Evolutionary conservation across 2,113 vertebrate genomes (phyloP).

Genomic region (Rhynchopsitta pachyrhyncha): DNA sequence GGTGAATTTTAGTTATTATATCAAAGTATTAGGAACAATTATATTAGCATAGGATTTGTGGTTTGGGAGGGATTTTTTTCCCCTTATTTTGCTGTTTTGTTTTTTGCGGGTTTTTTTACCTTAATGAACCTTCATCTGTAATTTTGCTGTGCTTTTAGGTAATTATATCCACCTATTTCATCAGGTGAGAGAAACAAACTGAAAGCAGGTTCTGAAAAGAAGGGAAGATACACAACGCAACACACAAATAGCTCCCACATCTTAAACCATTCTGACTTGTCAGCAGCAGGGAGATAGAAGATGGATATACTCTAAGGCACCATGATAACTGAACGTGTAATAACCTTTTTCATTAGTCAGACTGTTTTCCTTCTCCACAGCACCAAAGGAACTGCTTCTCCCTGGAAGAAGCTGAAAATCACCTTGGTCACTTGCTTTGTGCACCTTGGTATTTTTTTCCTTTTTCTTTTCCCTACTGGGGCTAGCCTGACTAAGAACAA

Average conservation of each 20-base stretch:
- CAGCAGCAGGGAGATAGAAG: neutral
- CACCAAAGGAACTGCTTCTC: neutral
- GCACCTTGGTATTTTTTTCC: neutral
- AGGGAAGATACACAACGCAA: neutral
- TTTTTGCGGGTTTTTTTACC: neutral
- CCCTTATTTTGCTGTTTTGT: neutral
- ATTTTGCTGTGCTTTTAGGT: neutral
- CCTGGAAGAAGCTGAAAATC: neutral
- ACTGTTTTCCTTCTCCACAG: neutral
- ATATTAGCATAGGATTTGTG: neutral
- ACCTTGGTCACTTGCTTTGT: neutral
- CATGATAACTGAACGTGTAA: neutral
- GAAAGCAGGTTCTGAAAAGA: neutral
- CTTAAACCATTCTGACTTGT: neutral
- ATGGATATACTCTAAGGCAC: neutral
- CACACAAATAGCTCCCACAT: neutral
- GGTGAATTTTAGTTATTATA: neutral
- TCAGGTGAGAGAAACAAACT: neutral
- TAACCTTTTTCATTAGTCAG: neutral
- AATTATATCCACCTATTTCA: neutral
- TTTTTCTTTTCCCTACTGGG: neutral
- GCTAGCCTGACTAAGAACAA: neutral
- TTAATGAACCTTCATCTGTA: neutral
- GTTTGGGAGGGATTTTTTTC: fast-evolving
- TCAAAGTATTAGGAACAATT: neutral